Percentiles rank a stretch among this genome's conserved stretches.
Conservation (phyloP, 2,888 invertebrate genomes). For the Caenorhabditis sp. region DNA sequence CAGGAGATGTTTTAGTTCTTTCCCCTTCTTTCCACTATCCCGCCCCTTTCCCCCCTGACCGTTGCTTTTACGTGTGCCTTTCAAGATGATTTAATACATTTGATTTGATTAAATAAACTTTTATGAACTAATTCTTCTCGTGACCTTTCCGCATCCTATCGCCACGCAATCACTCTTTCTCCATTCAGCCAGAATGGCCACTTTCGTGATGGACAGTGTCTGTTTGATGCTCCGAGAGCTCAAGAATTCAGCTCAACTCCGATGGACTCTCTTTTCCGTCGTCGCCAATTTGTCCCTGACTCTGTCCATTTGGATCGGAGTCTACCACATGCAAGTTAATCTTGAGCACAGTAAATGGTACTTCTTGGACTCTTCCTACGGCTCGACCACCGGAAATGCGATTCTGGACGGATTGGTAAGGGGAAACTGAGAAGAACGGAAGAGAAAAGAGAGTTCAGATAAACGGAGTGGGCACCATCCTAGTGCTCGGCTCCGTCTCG, state of each 20-base stretch:
- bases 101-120: constrained; percentile 17
- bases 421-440: not conserved
- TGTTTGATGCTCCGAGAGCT: not conserved
- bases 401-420: constrained; percentile 67
- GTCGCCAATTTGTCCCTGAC: constrained; percentile 66
- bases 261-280: constrained; percentile 61
- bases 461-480: constrained; percentile 66
- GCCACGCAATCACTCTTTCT: not conserved
- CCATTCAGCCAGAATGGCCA: too few species aligned
- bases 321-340: constrained; percentile 68
- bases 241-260: constrained; percentile 24
- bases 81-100: not conserved
- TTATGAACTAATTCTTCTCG: constrained; percentile 4
- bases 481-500: constrained; percentile 63
- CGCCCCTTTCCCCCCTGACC: not conserved
- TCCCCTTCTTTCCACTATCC: constrained; percentile 2
- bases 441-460: constrained; percentile 42
- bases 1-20: constrained; percentile 14
- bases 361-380: constrained; percentile 50
- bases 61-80: constrained; percentile 47
- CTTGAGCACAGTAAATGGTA: constrained; percentile 42
- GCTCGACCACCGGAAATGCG: constrained; percentile 63
- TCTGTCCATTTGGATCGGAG: constrained; percentile 61
- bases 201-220: not conserved
- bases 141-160: not conserved